These are phyloP conservation scores for Eubucco bourcierii DNA, from an alignment of 2,113 vertebrate genomes.

Conservation along the genomic window DNA sequence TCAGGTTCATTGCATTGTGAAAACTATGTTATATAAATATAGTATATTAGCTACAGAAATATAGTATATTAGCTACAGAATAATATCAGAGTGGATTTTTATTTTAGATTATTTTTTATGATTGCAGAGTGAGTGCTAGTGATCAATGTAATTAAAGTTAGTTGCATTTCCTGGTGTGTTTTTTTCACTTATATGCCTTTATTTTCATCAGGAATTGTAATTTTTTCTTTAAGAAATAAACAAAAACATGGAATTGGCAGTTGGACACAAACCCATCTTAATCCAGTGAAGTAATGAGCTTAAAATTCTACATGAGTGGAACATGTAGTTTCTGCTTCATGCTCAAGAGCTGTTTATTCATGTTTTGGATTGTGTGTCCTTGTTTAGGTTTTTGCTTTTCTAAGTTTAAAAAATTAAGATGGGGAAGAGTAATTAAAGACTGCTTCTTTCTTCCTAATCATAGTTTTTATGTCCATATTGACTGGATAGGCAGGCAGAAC, in stretches of 20 bases:
- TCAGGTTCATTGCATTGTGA: slow-evolving; percentile 33
- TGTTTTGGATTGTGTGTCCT: background rate
- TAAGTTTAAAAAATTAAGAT: background rate
- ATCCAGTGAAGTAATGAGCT: background rate
- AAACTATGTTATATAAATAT: slow-evolving; percentile 24
- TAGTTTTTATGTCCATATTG: background rate
- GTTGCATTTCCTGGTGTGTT: slow-evolving; percentile 68
- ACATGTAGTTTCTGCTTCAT: background rate
- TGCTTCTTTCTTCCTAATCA: background rate
- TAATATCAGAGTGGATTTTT: slow-evolving; percentile 2
- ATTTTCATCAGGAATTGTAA: slow-evolving; percentile 23
- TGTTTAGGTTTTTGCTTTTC: background rate
- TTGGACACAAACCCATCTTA: background rate
- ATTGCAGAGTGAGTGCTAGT: slow-evolving; percentile 29
- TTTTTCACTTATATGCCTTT: slow-evolving; percentile 51
- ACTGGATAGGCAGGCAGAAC: background rate
- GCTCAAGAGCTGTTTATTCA: background rate
- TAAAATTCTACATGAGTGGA: background rate
- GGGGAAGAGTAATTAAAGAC: background rate
- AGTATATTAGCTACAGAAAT: slow-evolving; percentile 22
- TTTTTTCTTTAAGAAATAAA: background rate
- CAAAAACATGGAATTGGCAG: background rate
- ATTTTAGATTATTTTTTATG: slow-evolving; percentile 49
- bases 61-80: slow-evolving; percentile 21
- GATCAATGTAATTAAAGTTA: slow-evolving; percentile 66